A percentile compares a stretch with the other conserved stretches of the same genome.
These are phyloP conservation scores for Sarcophaga caerulescens DNA, from an alignment of 2,888 invertebrate species.

Conservation along the genomic window DNA sequence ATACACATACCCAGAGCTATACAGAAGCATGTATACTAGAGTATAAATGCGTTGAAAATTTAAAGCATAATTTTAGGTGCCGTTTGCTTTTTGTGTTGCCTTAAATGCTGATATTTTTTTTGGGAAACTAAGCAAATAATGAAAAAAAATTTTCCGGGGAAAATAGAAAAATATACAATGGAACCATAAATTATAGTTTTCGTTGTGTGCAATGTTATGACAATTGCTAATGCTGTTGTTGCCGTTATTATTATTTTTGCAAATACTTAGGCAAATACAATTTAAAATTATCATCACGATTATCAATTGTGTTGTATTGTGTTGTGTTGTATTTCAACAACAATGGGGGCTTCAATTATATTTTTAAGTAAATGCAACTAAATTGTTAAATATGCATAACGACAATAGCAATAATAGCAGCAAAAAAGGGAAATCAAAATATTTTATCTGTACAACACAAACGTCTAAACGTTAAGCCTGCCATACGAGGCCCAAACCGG, in stretches of 20 bases:
- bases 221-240: neutral
- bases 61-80: too few species aligned
- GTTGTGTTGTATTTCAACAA: conserved; percentile 6
- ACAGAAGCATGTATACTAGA: too few species aligned
- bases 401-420: conserved; percentile 33
- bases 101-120: too few species aligned
- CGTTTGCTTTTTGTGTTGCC: too few species aligned
- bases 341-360: conserved; percentile 53
- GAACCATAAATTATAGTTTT: neutral
- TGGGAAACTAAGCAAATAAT: too few species aligned
- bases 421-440: neutral
- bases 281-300: conserved; percentile 63
- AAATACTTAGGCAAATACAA: conserved; percentile 47
- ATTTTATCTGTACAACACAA: too few species aligned
- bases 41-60: too few species aligned
- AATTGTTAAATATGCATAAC: conserved; percentile 59
- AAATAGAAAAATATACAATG: neutral
- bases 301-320: conserved; percentile 48
- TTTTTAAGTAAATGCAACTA: conserved; percentile 64
- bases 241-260: neutral
- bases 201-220: neutral
- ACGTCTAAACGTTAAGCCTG: neutral
- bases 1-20: neutral
- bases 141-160: too few species aligned
- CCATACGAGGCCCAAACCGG: too few species aligned